Evolutionary conservation across 1,140 invertebrate genomes (phyloP), one percentile per base, ranked within the genome.

Genomic region (Drosophila seguyi): DNA sequence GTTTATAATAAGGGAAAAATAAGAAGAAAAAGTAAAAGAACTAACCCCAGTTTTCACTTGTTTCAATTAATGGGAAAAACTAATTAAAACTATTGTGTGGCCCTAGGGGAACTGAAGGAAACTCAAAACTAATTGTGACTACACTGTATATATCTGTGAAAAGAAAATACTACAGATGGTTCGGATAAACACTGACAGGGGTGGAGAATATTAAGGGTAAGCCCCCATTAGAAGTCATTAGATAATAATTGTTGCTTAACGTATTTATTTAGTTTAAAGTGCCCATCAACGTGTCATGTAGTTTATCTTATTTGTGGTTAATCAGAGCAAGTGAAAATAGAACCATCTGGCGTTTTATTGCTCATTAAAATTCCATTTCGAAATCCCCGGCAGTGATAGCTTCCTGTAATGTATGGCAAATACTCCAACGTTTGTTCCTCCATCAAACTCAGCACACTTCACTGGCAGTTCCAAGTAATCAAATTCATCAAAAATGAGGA

Each of bases 31-130:
- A 25, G 22, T 22, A 4, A 22, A 53, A 47, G 22, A 36, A 42
- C 4, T 36, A 44, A 41, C 38, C 55, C 36, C 14, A 14, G 31
- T 27, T 27, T 47, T n/a, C 36, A 25, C 52, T 48, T 42, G 45
- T 25, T 34, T 27, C 34, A 59, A 52, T 60, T 73, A 72, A 47
- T 38, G 25, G 18, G 22, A 18, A 38, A 76, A 77, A 59, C 73
- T 68, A 77, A 76, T 77, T 77, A 76, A 77, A 67, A 77, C 65
- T 76, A 72, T 58, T 39, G 34, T 48, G 42, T 41, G 22, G 11
- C 66, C 50, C 42, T 13, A 20, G 27, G 66, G 20, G 20, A 13
- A 7, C 1, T n/a, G 42, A 18, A 7, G 18, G 10, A 18, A 67
- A 25, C 42, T 45, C n/a, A 4, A 45, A 67, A 55, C 18, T 52